Percentiles rank a stretch among this genome's conserved stretches.
These are phyloP conservation scores for Ailurus styani DNA, from an alignment of 2,113 vertebrate species.

Conservation along the genomic window DNA sequence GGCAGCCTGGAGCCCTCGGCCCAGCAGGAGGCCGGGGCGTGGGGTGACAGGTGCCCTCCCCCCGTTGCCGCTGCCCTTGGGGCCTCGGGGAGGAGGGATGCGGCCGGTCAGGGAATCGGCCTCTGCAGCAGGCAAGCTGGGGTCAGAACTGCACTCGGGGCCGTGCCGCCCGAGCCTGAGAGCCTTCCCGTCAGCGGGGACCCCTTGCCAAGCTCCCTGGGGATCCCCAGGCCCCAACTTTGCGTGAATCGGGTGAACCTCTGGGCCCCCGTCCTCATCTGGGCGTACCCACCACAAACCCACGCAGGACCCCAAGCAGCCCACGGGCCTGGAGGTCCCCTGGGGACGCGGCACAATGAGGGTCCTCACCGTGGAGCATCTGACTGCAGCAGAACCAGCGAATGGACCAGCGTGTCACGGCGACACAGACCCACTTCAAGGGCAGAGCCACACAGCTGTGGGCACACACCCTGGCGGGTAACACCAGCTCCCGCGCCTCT, in stretches of 20 bases:
- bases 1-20: not conserved
- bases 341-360: not conserved
- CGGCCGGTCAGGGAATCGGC: not conserved
- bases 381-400: not conserved
- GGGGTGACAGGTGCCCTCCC: not conserved
- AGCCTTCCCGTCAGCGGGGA: not conserved
- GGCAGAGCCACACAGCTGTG: not conserved
- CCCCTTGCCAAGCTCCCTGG: not conserved
- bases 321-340: not conserved
- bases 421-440: not conserved
- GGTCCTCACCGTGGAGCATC: not conserved
- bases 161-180: not conserved
- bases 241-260: not conserved
- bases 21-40: not conserved
- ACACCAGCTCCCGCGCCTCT: not conserved
- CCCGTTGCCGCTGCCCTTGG: too few species aligned
- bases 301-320: too few species aligned
- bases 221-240: not conserved
- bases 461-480: rapidly evolving
- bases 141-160: not conserved
- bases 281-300: not conserved
- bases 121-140: too few species aligned
- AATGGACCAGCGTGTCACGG: not conserved
- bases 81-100: not conserved
- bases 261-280: not conserved